These are phyloP conservation scores for Gyrodactylus salaris DNA, from an alignment of 1,140 invertebrate species.

Conservation along the genomic window DNA sequence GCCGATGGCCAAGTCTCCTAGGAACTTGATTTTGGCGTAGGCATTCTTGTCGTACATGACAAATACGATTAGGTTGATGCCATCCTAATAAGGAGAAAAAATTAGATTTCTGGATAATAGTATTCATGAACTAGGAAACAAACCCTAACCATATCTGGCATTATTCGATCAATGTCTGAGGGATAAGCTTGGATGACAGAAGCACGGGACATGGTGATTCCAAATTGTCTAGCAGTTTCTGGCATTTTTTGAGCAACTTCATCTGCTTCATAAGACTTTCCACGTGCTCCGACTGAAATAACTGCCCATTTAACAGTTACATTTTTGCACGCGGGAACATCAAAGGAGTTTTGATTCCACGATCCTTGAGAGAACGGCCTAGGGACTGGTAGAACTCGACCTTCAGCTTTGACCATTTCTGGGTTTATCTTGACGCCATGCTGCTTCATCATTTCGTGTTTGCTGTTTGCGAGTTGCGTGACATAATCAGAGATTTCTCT, in stretches of 20 bases:
- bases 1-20: neutral
- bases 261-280: neutral
- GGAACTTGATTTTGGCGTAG: neutral
- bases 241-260: neutral
- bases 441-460: neutral
- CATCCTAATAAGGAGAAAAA: neutral
- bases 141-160: neutral
- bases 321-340: neutral
- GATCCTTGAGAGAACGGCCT: neutral
- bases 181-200: neutral
- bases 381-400: neutral
- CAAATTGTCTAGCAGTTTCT: neutral
- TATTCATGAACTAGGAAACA: neutral
- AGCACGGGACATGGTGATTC: neutral
- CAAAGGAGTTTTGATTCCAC: neutral
- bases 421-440: neutral
- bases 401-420: neutral
- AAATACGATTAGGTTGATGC: neutral
- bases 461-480: neutral
- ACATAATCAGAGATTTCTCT: neutral
- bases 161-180: neutral
- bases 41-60: neutral
- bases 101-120: neutral
- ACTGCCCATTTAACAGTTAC: neutral
- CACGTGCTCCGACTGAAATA: neutral